Evolutionary conservation across 1,140 invertebrate species (phyloP).

Genomic region (Zaprionus tsacasi): DNA sequence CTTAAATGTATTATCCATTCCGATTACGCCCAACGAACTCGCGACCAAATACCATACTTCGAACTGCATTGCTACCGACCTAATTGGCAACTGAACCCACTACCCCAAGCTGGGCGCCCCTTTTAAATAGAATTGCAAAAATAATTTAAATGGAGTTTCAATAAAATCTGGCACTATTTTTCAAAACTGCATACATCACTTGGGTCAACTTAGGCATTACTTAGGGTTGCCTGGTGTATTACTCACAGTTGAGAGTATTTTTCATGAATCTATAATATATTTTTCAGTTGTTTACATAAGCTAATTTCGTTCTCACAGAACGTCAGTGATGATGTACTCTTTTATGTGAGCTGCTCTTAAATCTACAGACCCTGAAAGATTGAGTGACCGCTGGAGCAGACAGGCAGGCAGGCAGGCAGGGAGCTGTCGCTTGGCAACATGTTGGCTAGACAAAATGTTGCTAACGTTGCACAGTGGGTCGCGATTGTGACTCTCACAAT

Average conservation of each 20-base stretch:
- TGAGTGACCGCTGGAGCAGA: constrained; percentile 49
- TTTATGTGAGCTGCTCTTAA: constrained; percentile 46
- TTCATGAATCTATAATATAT: constrained; percentile 1
- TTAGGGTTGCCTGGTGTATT: background rate
- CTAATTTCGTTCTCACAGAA: constrained; percentile 72
- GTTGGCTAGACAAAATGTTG: constrained; percentile 70
- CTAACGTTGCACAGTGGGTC: constrained; percentile 60
- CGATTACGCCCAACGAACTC: background rate
- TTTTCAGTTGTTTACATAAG: constrained; percentile 33
- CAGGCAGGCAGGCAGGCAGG: constrained; percentile 20
- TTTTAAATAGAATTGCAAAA: background rate
- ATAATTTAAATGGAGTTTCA: background rate
- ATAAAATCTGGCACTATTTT: background rate
- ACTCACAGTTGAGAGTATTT: background rate
- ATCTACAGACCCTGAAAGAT: constrained; percentile 53
- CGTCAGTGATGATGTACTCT: constrained; percentile 58
- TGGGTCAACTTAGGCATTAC: background rate
- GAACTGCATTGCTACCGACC: constrained; percentile 16
- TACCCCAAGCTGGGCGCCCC: background rate
- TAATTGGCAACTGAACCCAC: constrained; percentile 5
- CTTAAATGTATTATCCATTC: background rate
- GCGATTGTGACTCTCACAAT: too few species aligned
- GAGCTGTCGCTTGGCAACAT: constrained; percentile 58
- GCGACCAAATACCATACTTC: background rate
- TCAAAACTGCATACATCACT: background rate